Percentiles rank a stretch among this genome's conserved stretches.
Evolutionary conservation across 2,113 vertebrate species (phyloP).

Genomic region (Dolichallabes microphthalmus): DNA sequence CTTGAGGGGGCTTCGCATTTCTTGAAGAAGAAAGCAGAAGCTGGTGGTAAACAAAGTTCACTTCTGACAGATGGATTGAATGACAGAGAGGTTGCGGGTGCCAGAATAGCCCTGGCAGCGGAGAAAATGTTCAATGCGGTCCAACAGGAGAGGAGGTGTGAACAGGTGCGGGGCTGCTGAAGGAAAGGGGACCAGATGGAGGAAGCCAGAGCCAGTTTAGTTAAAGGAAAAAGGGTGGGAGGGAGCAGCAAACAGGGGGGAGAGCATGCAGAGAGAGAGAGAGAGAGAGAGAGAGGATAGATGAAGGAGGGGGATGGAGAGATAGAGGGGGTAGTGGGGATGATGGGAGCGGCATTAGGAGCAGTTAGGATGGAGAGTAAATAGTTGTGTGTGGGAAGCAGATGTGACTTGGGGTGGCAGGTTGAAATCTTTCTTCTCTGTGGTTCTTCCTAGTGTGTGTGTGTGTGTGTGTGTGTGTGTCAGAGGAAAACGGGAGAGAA

Average conservation of each 20-base stretch:
- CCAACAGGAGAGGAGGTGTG: constrained; percentile 99
- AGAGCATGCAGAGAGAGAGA: constrained; percentile 56
- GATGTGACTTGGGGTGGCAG: constrained; percentile 37
- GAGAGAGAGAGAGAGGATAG: constrained; percentile 75
- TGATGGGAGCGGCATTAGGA: constrained; percentile 63
- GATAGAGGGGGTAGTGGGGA: constrained; percentile 73
- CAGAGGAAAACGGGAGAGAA: constrained; percentile 51
- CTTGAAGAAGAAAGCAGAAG: constrained; percentile 99
- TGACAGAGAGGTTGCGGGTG: constrained; percentile 99
- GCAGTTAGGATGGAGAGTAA: constrained; percentile 53
- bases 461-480: constrained; percentile 49
- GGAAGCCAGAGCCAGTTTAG: constrained; percentile 99
- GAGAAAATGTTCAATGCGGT: constrained; percentile 93
- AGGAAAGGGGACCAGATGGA: constrained; percentile 99
- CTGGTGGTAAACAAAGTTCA: constrained; percentile 99
- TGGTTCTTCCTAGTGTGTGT: constrained; percentile 44
- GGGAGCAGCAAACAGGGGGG: constrained; percentile 66
- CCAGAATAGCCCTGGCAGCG: constrained; percentile 99
- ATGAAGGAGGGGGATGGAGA: constrained; percentile 82
- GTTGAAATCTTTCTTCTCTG: constrained; percentile 43
- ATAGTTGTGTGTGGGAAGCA: constrained; percentile 48
- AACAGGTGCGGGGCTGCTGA: constrained; percentile 99
- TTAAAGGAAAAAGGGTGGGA: constrained; percentile 92
- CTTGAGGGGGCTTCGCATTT: constrained; percentile 90
- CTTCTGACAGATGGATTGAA: constrained; percentile 99